Evolutionary conservation across 2,888 invertebrate species (phyloP).

Genomic region (Ichneumoninae sp.): DNA sequence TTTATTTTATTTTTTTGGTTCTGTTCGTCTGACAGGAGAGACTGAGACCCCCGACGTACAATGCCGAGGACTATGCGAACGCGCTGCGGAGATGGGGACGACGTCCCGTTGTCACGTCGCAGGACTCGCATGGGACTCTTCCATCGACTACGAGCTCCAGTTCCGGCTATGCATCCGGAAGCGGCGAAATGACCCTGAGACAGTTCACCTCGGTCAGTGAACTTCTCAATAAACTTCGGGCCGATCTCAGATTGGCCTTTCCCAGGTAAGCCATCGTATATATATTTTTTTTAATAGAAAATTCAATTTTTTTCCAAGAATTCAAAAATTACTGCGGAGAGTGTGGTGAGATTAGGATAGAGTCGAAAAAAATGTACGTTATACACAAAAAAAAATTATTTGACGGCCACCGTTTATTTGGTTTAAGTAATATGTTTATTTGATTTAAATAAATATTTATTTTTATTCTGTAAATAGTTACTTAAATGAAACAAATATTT

Average conservation of each 20-base stretch:
- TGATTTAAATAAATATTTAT: no score
- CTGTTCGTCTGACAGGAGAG: constrained; percentile 87
- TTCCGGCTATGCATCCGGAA: constrained; percentile 85
- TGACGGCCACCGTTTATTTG: no score
- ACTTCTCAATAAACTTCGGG: constrained; percentile 93
- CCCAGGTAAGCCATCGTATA: constrained; percentile 88
- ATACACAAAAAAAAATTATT: no score
- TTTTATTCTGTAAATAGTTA: no score
- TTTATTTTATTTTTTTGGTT: neutral
- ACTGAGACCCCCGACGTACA: constrained; percentile 94
- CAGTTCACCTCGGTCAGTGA: constrained; percentile 96
- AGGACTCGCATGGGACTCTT: constrained; percentile 81
- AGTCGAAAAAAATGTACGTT: neutral
- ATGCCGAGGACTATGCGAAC: constrained; percentile 94
- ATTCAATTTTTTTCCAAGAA: neutral
- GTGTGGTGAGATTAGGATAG: no score
- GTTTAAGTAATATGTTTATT: no score
- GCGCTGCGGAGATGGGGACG: constrained; percentile 93
- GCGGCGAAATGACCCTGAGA: constrained; percentile 93
- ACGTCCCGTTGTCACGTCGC: constrained; percentile 85
- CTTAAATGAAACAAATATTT: no score
- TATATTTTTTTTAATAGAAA: neutral
- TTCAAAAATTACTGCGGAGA: neutral
- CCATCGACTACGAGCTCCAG: constrained; percentile 83
- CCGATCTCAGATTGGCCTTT: constrained; percentile 94